Evolutionary conservation across 2,113 vertebrate genomes (phyloP).

Genomic region (Sinocyclocheilus anshuiensis): DNA sequence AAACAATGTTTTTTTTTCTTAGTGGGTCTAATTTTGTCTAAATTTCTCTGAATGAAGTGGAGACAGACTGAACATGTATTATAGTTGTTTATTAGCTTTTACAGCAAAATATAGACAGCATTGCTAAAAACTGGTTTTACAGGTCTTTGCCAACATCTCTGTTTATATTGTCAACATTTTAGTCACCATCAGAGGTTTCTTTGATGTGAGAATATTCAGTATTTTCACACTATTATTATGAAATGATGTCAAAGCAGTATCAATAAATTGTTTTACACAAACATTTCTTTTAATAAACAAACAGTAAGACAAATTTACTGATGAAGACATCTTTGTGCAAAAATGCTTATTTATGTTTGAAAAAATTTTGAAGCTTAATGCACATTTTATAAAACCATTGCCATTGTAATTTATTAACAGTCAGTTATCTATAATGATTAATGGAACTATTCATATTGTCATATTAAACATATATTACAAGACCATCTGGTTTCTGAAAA

Average conservation of each 20-base stretch:
- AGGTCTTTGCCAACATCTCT: neutral
- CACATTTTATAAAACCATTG: neutral
- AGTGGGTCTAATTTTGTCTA: neutral
- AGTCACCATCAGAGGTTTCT: neutral
- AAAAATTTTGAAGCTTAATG: neutral
- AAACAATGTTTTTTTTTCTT: neutral
- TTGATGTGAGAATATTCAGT: neutral
- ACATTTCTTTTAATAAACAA: neutral
- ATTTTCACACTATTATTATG: neutral
- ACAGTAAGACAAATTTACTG: neutral
- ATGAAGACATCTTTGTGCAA: neutral
- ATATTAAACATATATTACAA: neutral
- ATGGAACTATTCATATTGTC: neutral
- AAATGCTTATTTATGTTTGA: slow-evolving; percentile 62
- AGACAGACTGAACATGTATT: neutral
- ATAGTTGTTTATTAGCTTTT: neutral
- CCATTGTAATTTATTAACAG: neutral
- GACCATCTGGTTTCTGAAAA: neutral
- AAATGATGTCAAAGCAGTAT: neutral
- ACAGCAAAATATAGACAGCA: neutral
- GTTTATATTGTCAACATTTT: neutral
- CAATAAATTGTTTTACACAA: neutral
- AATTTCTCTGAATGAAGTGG: neutral
- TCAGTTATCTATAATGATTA: neutral
- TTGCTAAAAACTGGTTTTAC: neutral